Conservation (phyloP, 2,113 vertebrate genomes). For the Psephotus haematonotus region DNA sequence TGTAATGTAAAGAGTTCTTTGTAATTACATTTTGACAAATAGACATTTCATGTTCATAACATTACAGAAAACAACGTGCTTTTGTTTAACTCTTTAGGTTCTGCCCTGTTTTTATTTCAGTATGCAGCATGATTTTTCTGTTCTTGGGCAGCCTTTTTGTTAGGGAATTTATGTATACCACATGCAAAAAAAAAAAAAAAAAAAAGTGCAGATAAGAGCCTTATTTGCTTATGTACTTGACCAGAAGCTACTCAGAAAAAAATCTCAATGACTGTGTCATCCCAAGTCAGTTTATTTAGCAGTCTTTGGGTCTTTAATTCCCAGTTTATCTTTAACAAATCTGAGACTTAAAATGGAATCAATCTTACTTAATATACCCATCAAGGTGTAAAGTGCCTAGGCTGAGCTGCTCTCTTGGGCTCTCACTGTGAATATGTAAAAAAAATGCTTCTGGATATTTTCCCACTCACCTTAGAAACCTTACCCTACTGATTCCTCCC, state of each 20-base stretch:
- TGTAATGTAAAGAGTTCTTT: background rate
- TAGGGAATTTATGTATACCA: background rate
- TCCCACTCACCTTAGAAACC: background rate
- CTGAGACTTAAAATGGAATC: background rate
- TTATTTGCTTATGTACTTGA: background rate
- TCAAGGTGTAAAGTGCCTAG: background rate
- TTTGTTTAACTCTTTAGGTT: background rate
- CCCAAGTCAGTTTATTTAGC: background rate
- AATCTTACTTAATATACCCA: background rate
- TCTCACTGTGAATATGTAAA: background rate
- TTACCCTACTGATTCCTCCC: background rate
- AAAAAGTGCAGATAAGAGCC: background rate
- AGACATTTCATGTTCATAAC: background rate
- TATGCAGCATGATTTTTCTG: background rate
- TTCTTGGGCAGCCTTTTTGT: background rate
- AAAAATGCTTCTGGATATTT: background rate
- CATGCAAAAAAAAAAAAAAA: background rate
- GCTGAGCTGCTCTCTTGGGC: background rate
- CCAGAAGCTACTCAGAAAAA: background rate
- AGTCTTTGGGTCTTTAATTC: background rate
- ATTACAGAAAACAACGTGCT: background rate
- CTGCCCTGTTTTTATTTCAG: background rate
- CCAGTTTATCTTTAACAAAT: background rate
- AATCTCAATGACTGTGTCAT: background rate
- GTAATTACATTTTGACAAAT: slow-evolving; percentile 27